These are phyloP conservation scores for Neelides folsomi DNA, from an alignment of 2,888 invertebrate genomes.

Conservation along the genomic window DNA sequence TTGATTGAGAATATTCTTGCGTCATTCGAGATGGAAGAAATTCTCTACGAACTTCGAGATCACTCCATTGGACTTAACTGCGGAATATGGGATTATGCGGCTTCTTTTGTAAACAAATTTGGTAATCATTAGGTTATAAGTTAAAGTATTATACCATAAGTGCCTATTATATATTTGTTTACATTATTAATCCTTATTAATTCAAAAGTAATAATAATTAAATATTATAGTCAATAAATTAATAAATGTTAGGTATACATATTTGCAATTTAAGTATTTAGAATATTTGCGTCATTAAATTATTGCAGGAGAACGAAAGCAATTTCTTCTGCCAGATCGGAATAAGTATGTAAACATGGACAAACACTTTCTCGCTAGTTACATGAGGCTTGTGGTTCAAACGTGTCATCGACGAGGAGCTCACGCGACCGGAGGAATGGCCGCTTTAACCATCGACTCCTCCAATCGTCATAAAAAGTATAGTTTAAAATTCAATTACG, in stretches of 20 bases:
- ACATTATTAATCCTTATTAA: conserved; percentile 2
- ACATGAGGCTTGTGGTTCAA: conserved; percentile 48
- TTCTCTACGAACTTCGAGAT: conserved; percentile 50
- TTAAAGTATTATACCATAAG: too few relatives aligned
- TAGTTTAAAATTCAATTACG: neutral
- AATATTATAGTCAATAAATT: too few relatives aligned
- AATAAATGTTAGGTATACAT: too few relatives aligned
- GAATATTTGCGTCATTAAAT: too few relatives aligned
- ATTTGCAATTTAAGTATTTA: too few relatives aligned
- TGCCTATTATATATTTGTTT: too few relatives aligned
- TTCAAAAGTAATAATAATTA: conserved; percentile 2
- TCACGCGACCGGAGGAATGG: conserved; percentile 56
- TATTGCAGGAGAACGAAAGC: conserved; percentile 42
- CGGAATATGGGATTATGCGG: conserved; percentile 61
- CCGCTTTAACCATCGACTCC: conserved; percentile 44
- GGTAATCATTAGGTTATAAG: conserved; percentile 43
- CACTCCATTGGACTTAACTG: conserved; percentile 58
- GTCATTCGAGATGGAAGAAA: conserved; percentile 55
- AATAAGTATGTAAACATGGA: conserved; percentile 55
- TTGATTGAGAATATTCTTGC: conserved; percentile 57
- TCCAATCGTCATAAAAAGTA: conserved; percentile 2
- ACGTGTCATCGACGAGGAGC: conserved; percentile 50
- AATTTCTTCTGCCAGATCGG: conserved; percentile 53
- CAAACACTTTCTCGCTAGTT: conserved; percentile 49
- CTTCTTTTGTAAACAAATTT: conserved; percentile 52